These are phyloP conservation scores for Edolisoma coerulescens DNA, from an alignment of 2,113 vertebrate species.

Conservation along the genomic window DNA sequence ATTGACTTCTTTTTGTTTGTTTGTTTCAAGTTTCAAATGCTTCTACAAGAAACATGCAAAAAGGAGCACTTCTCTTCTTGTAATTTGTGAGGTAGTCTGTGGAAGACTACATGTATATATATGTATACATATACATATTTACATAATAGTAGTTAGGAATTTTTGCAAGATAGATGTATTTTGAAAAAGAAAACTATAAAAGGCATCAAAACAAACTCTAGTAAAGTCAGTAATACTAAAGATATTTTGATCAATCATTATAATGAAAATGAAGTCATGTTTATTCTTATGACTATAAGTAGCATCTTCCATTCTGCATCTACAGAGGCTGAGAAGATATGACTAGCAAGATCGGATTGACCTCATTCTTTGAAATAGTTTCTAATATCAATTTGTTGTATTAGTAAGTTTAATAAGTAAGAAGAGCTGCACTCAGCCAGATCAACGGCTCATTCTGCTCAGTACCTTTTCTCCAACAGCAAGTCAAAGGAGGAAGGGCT, in stretches of 20 bases:
- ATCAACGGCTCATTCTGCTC: not conserved
- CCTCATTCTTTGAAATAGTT: not conserved
- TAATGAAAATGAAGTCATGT: not conserved
- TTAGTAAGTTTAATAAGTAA: not conserved
- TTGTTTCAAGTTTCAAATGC: not conserved
- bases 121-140: not conserved
- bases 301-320: not conserved
- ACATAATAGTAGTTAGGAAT: not conserved
- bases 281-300: not conserved
- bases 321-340: not conserved
- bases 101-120: not conserved
- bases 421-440: rapidly evolving
- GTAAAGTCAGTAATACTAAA: not conserved
- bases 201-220: not conserved
- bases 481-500: not conserved
- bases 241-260: not conserved
- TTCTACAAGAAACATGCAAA: not conserved
- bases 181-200: not conserved
- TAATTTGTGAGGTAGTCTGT: not conserved
- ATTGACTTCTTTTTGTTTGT: not conserved
- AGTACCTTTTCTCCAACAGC: not conserved
- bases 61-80: not conserved
- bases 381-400: not conserved
- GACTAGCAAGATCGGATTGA: rapidly evolving
- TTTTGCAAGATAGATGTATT: not conserved